Base-by-base conservation (phyloP, 1,140 invertebrate species). In the Meloidogyne chitwoodi region DNA sequence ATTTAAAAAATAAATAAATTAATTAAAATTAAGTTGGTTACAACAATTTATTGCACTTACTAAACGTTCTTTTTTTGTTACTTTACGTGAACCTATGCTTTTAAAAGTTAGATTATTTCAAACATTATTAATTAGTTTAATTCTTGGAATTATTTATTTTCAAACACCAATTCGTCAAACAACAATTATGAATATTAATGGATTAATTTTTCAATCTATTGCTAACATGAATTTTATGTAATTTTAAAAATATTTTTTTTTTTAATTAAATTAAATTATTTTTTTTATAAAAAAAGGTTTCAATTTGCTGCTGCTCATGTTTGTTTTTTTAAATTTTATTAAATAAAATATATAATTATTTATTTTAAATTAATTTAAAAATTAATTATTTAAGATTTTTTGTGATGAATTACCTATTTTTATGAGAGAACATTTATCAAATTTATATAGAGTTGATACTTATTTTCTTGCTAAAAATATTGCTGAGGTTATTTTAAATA, bases 151-250 rank as follows among this genome's bases (percentile, higher is more conserved):
- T 5, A 92, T 98, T 73, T 98, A 94, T 88, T 93, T 92, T 84
- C 91, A 92, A 0, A 94, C 96, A 87, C 88, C 91, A 81, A 84
- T 93, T 41, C 91, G 93, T 82, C 92, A 95, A 88, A 92, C 93
- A 81, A 93, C 93, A 5, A 92, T 96, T 0, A 93, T 93, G 91
- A 97, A 97, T 87, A 94, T 97, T 75, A 96, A 96, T 87, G 95
- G 95, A 64, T 93, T 93, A 22, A 90, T 97, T 26, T 97, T 96
- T 85, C 91, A 96, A 71, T 92, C 71, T 5, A 73, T 83, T 62
- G 48, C 83, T 41, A 84, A 84, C 62, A 80, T 88, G 84, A 83
- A 83, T 75, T 81, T 85, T 68, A 81, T 77, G 76, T 64, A 29
- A 26, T 16, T 34, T 10, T n/a, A 44, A 63, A 67, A n/a, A 16